Percentiles rank a stretch among this genome's conserved stretches.
phyloP scores from a whole-genome alignment of 1,140 invertebrate species.

The Paracyclopina nana region DNA sequence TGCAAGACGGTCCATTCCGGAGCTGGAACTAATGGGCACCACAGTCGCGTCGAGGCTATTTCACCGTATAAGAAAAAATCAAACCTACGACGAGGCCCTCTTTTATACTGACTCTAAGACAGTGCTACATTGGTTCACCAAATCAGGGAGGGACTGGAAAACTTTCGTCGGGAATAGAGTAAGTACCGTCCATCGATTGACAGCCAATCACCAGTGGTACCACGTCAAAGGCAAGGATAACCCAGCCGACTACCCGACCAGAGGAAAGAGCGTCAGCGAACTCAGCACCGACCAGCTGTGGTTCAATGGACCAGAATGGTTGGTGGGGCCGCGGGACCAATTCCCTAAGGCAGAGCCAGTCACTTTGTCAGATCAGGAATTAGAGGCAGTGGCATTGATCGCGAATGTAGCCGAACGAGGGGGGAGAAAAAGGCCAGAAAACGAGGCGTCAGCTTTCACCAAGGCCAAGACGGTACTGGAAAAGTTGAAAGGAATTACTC shows the following conservation, averaged over 20 bases:
- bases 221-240: conserved; percentile 19
- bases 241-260: conserved; percentile 16
- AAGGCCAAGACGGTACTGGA: no score
- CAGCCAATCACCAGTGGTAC: conserved; percentile 17
- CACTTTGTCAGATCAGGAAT: no score
- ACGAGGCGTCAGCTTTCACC: no score
- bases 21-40: conserved; percentile 30
- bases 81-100: not conserved
- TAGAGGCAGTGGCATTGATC: no score
- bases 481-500: no score
- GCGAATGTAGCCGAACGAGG: no score
- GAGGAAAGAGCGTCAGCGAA: no score
- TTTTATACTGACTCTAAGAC: conserved; percentile 19
- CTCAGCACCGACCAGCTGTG: no score
- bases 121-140: conserved; percentile 4
- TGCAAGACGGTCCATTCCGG: conserved; percentile 30
- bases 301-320: no score
- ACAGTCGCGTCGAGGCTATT: conserved; percentile 23
- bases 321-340: no score
- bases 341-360: no score
- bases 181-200: conserved; percentile 19
- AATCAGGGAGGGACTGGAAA: conserved; percentile 15
- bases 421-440: no score
- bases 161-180: conserved; percentile 19
- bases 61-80: conserved; percentile 4